These are phyloP conservation scores for human (Homo sapiens) DNA, from an alignment of 2,113 vertebrate genomes.

Conservation along the genomic window DNA sequence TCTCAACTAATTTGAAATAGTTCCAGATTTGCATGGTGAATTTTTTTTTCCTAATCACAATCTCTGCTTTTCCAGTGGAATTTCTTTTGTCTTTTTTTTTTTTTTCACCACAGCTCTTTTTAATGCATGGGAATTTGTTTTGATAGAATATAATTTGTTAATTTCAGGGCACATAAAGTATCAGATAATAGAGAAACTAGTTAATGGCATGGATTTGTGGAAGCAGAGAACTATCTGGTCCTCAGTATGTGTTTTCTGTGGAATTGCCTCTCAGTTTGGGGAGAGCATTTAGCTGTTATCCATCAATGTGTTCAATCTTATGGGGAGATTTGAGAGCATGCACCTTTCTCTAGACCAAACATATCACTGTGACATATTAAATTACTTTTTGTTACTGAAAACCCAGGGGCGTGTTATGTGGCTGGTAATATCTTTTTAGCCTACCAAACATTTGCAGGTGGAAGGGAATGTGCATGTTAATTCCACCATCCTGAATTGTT, in stretches of 20 bases:
- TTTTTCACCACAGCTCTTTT: too few species aligned
- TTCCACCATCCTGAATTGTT: neutral
- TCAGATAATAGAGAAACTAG: neutral
- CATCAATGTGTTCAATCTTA: neutral
- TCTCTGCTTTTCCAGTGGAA: too few species aligned
- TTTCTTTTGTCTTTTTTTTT: too few species aligned
- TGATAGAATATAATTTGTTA: slow-evolving; percentile 12
- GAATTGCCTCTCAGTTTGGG: neutral
- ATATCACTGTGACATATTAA: neutral
- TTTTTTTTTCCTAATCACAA: too few species aligned
- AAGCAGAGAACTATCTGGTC: neutral
- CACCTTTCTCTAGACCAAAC: neutral
- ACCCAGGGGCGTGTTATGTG: neutral
- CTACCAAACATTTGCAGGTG: neutral
- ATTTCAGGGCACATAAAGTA: neutral
- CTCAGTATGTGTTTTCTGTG: neutral
- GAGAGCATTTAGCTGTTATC: neutral
- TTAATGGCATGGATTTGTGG: neutral
- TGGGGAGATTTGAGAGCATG: neutral
- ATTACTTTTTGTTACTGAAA: neutral
- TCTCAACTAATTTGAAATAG: neutral
- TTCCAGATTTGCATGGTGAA: neutral
- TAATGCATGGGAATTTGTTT: neutral
- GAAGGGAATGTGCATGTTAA: neutral
- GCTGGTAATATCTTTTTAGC: neutral